Evolutionary conservation across 2,797 vertebrate species (phyloP).

Genomic region (Tenualosa ilisha): DNA sequence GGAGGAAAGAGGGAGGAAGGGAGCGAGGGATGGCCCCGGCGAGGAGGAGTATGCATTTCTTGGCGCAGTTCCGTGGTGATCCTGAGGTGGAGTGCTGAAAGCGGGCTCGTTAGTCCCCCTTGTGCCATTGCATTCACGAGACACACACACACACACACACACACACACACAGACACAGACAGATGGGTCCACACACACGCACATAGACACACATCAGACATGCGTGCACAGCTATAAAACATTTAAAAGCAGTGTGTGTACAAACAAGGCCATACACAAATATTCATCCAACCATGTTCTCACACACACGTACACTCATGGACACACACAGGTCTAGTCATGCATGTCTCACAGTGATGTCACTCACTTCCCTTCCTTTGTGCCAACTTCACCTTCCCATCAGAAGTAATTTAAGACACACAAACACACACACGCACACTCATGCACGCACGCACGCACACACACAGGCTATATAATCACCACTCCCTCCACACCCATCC

Average conservation of each 20-base stretch:
- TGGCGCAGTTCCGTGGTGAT: not conserved
- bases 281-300: not conserved
- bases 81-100: slow-evolving; percentile 16
- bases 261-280: not conserved
- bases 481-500: slow-evolving; percentile 6
- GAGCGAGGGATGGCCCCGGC: slow-evolving; percentile 43
- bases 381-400: not conserved
- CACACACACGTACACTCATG: not conserved
- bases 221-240: not conserved
- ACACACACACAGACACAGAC: not conserved
- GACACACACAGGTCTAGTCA: not conserved
- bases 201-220: not conserved
- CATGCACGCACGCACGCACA: not conserved
- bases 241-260: not conserved
- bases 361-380: not conserved
- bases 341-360: not conserved
- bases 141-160: slow-evolving; percentile 15
- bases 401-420: not conserved
- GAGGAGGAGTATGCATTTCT: slow-evolving; percentile 8
- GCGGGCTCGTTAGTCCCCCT: slow-evolving; percentile 5
- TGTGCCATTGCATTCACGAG: not conserved
- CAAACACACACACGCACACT: not conserved
- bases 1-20: slow-evolving; percentile 41
- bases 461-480: not conserved
- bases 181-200: not conserved